A percentile compares a stretch with the other conserved stretches of the same genome.
Conservation (phyloP, 2,797 vertebrate genomes). For the Sebastes iracundus region DNA sequence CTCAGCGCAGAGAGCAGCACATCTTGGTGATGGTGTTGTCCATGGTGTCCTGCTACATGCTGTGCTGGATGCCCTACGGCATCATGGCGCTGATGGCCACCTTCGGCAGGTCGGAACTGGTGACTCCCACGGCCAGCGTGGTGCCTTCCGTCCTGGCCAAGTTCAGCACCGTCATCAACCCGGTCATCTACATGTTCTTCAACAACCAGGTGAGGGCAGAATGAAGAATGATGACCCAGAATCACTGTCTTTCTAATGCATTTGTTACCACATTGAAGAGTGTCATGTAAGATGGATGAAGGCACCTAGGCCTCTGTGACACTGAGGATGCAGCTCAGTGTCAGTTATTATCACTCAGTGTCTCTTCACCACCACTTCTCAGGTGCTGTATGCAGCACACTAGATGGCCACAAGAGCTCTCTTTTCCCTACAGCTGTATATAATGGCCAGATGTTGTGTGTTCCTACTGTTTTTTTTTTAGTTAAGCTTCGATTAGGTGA, state of each 20-base stretch:
- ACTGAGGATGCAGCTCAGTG: neutral
- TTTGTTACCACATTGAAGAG: neutral
- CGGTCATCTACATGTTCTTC: conserved; percentile 85
- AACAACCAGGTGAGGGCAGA: conserved; percentile 83
- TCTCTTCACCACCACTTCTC: neutral
- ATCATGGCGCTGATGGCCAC: conserved; percentile 80
- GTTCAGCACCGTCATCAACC: conserved; percentile 85
- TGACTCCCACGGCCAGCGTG: conserved; percentile 77
- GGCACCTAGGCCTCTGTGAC: neutral
- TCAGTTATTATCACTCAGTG: neutral
- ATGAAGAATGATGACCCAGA: neutral
- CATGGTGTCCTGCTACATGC: conserved; percentile 86
- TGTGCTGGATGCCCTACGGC: conserved; percentile 87
- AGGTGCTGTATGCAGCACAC: neutral
- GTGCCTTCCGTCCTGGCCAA: conserved; percentile 85
- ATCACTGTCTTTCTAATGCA: neutral
- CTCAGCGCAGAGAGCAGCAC: conserved; percentile 79
- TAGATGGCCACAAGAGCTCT: neutral
- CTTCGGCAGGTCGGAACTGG: conserved; percentile 74
- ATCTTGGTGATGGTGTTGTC: conserved; percentile 81
- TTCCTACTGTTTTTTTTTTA: neutral
- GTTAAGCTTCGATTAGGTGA: neutral
- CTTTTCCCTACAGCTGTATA: neutral
- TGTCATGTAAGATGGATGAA: neutral
- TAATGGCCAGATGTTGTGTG: neutral